Conservation (phyloP, 2,113 vertebrate species). For the Cyanistes caeruleus region DNA sequence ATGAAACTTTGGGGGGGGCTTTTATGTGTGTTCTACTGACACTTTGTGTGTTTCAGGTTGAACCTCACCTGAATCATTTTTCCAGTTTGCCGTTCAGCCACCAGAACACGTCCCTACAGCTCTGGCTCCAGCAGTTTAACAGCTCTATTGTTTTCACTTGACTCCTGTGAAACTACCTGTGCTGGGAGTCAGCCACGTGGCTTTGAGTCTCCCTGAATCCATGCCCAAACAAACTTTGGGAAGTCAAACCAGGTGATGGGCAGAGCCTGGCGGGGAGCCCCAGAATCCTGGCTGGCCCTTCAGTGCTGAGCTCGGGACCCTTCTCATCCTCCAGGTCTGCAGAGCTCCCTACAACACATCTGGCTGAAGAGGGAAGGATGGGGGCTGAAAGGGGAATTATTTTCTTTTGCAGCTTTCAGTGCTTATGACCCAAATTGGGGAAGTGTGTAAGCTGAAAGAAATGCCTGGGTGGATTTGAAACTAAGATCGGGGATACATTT, state of each 20-base stretch:
- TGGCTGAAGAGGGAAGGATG: neutral
- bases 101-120: constrained; percentile 24
- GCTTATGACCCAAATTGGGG: neutral
- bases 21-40: neutral
- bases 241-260: constrained; percentile 13
- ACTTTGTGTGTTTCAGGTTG: neutral
- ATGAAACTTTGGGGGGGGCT: neutral
- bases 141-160: neutral
- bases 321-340: neutral
- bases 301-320: neutral
- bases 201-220: neutral
- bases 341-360: neutral
- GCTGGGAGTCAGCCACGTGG: constrained; percentile 18
- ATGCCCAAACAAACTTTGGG: constrained; percentile 1
- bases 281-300: neutral
- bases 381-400: neutral
- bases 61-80: neutral
- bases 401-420: neutral
- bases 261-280: neutral
- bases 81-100: neutral
- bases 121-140: neutral
- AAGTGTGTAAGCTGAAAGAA: neutral
- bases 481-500: neutral
- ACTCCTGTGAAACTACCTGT: constrained; percentile 35
- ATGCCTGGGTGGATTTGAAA: neutral